Conservation (phyloP, 64 coral and sea anemone species). For the Actinia equina region DNA sequence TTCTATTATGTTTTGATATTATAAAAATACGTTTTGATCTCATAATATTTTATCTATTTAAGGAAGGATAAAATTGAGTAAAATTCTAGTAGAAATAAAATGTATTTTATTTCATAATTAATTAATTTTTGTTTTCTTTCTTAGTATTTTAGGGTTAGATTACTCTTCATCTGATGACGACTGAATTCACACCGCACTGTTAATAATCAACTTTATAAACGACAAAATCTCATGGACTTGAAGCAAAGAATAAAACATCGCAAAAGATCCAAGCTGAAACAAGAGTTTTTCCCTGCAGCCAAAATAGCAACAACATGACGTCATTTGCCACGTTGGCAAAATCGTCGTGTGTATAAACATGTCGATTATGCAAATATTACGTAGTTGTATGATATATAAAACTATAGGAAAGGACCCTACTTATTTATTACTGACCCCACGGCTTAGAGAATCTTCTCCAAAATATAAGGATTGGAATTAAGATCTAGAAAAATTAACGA, state of each 20-base stretch:
- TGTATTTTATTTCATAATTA: not conserved
- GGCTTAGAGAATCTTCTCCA: not conserved
- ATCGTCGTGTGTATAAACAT: slow-evolving; percentile 29
- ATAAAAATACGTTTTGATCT: not conserved
- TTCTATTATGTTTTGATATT: not conserved
- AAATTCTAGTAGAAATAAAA: not conserved
- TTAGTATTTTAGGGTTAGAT: slow-evolving; percentile 41
- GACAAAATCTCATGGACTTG: not conserved
- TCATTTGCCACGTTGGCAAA: slow-evolving; percentile 48
- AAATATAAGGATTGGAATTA: not conserved
- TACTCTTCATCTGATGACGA: slow-evolving; percentile 42
- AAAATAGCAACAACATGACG: slow-evolving; percentile 16
- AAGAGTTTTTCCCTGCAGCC: slow-evolving; percentile 4
- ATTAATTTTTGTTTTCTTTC: not conserved
- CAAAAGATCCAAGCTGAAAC: not conserved
- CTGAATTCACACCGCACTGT: not conserved
- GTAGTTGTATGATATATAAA: not conserved
- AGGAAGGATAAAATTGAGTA: too few species aligned
- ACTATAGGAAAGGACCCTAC: not conserved
- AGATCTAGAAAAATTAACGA: not conserved
- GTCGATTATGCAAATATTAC: not conserved
- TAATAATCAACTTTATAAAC: not conserved
- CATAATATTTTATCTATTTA: too few species aligned
- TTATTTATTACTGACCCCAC: not conserved
- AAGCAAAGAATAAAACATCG: not conserved